Evolutionary conservation across 2,797 vertebrate genomes (phyloP).

Genomic region (Garrulus glandarius): DNA sequence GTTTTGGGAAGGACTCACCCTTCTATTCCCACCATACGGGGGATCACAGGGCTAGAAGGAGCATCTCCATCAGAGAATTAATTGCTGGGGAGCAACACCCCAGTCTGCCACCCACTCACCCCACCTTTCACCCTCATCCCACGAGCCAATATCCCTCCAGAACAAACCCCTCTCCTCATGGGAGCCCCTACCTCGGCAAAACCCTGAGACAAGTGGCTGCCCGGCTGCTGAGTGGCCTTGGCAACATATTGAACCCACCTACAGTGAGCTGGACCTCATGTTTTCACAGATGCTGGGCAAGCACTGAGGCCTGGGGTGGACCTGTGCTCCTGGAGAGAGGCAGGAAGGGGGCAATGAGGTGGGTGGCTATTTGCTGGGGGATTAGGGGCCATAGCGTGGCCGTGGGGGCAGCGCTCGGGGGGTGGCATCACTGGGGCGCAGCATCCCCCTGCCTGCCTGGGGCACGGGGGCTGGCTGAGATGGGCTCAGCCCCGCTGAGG

Average conservation of each 20-base stretch:
- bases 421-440: fast-evolving
- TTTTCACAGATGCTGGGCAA: too few species aligned
- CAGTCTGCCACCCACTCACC: not conserved
- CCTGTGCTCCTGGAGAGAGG: too few species aligned
- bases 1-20: not conserved
- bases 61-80: not conserved
- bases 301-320: not conserved
- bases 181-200: not conserved
- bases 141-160: not conserved
- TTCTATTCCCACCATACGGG: fast-evolving
- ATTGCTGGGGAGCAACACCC: fast-evolving
- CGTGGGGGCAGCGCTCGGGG: fast-evolving
- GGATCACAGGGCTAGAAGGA: fast-evolving
- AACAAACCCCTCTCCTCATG: not conserved
- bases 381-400: fast-evolving
- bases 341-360: fast-evolving
- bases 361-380: fast-evolving
- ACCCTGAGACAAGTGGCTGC: fast-evolving
- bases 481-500: too few species aligned
- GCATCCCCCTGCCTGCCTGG: not conserved
- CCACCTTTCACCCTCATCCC: not conserved
- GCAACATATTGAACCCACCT: fast-evolving
- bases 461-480: too few species aligned
- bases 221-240: fast-evolving
- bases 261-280: fast-evolving